phyloP scores from a whole-genome alignment of 2,113 vertebrate species.

The Rhinopomastus cyanomelas region DNA sequence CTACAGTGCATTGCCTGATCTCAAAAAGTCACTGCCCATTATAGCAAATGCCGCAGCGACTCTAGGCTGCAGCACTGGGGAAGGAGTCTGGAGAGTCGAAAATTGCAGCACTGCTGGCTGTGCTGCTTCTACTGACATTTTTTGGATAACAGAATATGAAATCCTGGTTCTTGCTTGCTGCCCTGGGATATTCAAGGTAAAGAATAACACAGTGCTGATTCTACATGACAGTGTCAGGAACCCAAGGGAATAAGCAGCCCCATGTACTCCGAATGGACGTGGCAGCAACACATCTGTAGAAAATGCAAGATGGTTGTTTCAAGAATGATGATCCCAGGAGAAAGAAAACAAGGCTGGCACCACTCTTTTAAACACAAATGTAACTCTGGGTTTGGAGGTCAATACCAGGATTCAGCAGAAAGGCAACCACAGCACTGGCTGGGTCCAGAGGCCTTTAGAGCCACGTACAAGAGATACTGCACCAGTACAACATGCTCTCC shows the following conservation, averaged over 20 bases:
- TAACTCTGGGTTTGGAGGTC: neutral
- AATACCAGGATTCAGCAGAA: neutral
- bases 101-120: neutral
- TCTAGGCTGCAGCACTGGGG: slow-evolving; percentile 2
- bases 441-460: neutral
- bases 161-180: neutral
- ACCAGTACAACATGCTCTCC: neutral
- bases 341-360: neutral
- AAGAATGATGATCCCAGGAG: neutral
- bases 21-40: slow-evolving; percentile 65
- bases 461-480: neutral
- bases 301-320: neutral
- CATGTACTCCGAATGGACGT: neutral
- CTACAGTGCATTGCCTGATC: slow-evolving; percentile 15
- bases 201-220: neutral
- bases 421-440: neutral
- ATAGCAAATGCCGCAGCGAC: slow-evolving; percentile 49
- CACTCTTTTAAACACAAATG: neutral
- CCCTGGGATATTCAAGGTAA: neutral
- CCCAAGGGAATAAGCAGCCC: neutral
- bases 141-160: neutral
- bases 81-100: neutral
- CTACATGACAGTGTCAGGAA: neutral
- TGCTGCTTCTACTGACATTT: slow-evolving; percentile 1
- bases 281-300: neutral